Base-by-base conservation (phyloP, 2,888 invertebrate species). In the Mystacides longicornis region DNA sequence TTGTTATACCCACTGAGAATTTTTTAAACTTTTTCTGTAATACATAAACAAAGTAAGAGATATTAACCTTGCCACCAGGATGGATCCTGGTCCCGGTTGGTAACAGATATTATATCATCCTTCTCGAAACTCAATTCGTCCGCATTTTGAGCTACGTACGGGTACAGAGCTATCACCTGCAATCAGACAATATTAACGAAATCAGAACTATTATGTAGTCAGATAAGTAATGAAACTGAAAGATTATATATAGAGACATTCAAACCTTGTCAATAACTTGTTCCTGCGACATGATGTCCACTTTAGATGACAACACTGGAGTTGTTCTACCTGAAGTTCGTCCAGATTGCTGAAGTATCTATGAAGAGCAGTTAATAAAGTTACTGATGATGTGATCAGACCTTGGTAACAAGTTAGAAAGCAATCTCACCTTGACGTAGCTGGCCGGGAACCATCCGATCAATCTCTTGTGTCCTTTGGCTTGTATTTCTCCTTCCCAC, bases 401-500 rank as follows among this genome's bases (percentile, higher is more conserved):
- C 27, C 27, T 27, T 27, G 11, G n/a, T n/a, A n/a, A n/a, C n/a
- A n/a, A n/a, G n/a, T n/a, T n/a, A n/a, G n/a, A n/a, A n/a, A n/a
- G n/a, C n/a, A n/a, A n/a, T 1, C 23, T 14, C 31, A 83, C 79
- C 78, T 96, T 96, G 7, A 98, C 95, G 68, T 98, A 99, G 59
- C 93, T 93, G 22, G 97, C 98, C 0, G 99, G 99, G 75, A 99
- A 99, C 99, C 99, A 99, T 2, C 99, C 99, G 31, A 95, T 85
- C 72, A 95, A 93, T 31, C 92, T 77, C 68, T 91, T 91, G 64
- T 92, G 83, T 1, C 96, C 94, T 67, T 86, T 86, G 2, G 85
- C 95, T 75, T 96, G 96, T 45, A 97, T 73, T 72, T 99, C 98
- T 1, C 99, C 99, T 75, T 99, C 98, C 98, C 98, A 99, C 99